Evolutionary conservation across 2,113 vertebrate species (phyloP).

Genomic region (Pardalotus punctatus): DNA sequence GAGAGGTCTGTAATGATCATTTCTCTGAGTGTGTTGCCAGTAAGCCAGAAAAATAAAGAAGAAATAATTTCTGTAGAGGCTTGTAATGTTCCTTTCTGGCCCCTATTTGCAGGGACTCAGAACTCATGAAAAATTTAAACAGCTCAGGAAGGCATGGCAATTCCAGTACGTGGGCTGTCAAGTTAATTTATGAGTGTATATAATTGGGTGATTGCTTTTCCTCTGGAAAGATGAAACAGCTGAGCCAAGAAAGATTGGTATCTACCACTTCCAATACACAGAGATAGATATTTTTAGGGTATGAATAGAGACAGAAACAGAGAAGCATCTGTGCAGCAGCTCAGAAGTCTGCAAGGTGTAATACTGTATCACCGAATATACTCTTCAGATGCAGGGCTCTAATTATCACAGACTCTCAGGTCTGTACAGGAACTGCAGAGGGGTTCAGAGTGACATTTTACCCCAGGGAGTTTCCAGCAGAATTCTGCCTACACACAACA

Average conservation of each 20-base stretch:
- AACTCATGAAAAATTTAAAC: conserved; percentile 59
- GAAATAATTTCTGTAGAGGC: background rate
- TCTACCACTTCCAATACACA: conserved; percentile 47
- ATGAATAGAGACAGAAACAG: background rate
- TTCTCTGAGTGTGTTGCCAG: background rate
- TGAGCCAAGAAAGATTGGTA: conserved; percentile 52
- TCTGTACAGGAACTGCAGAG: background rate
- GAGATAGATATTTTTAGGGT: conserved; percentile 29
- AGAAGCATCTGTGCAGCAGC: background rate
- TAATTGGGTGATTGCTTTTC: conserved; percentile 61
- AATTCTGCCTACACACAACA: background rate
- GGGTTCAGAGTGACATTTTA: background rate
- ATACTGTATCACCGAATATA: background rate
- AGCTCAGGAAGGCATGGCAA: background rate
- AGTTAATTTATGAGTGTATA: conserved; percentile 69
- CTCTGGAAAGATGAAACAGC: conserved; percentile 60
- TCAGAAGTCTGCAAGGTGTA: background rate
- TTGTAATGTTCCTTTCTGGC: background rate
- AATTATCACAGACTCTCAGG: background rate
- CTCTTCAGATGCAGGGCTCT: background rate
- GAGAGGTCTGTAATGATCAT: background rate
- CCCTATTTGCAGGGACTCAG: background rate
- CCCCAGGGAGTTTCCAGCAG: background rate
- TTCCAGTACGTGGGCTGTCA: conserved; percentile 54
- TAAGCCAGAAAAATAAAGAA: conserved; percentile 50